Base-by-base conservation (phyloP, 1,140 invertebrate genomes). In the Lanistes nyassanus region DNA sequence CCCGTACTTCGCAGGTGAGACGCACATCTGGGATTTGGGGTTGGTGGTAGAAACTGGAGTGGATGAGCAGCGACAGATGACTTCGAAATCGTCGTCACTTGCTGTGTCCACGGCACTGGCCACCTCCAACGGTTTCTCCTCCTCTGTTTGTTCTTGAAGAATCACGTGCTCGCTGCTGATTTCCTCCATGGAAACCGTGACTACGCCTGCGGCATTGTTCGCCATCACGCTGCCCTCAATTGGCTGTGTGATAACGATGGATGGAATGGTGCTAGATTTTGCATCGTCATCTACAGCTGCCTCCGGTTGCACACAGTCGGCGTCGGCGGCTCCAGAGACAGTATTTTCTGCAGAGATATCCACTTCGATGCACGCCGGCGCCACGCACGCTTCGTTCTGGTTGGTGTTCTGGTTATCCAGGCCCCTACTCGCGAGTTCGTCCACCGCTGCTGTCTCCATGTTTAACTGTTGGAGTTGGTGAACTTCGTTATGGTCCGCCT, bases 331-430 rank as follows among this genome's bases (percentile, higher is more conserved):
- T 21, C 64, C 51, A 21, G 72, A 64, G 21, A 36, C n/a, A 13
- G 60, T 31, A 42, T 53, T 53, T 29, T 31, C 60, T 23, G n/a
- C 39, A 23, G 64, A 23, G 6, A 60, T 51, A 34, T 37, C 31
- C 39, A 65, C 26, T 21, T 65, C n/a, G 51, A 53, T 36, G 7
- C 64, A 67, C 23, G 29, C 51, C 31, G 39, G 68, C 60, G 42
- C 31, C 21, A 37, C 29, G n/a, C 51, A 70, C n/a, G 68, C 68
- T 53, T 78, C 73, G 62, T 67, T 78, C 21, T 74, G 77, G 51
- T 78, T 78, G 0, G 77, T 78, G 72, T 78, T 78, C 58, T 78
- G 77, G 58, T 78, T 62, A 53, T 78, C 77, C 56, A 56, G 31
- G 29, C 60, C 70, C 36, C 56, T 29, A 11, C 60, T 56, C 13